Evolutionary conservation across 2,113 vertebrate species (phyloP).

Genomic region (Acanthisitta chloris): DNA sequence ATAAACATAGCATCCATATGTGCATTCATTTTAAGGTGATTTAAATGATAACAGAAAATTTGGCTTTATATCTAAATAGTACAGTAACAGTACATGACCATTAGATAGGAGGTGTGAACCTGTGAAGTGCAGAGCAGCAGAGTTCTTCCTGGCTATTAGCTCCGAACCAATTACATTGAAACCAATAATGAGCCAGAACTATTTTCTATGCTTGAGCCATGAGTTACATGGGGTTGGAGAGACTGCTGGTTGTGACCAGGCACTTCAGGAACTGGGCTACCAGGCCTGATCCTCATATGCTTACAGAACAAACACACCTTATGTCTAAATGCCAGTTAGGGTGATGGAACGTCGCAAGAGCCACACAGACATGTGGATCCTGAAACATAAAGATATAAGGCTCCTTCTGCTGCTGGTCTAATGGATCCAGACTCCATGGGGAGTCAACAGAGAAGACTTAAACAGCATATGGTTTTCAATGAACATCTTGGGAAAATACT

Average conservation of each 20-base stretch:
- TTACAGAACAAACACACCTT: neutral
- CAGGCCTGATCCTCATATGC: fast-evolving
- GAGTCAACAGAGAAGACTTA: neutral
- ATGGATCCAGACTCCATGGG: neutral
- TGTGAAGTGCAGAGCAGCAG: neutral
- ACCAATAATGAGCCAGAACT: neutral
- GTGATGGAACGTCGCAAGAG: neutral
- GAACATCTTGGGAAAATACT: neutral
- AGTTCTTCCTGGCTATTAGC: neutral
- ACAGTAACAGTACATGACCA: neutral
- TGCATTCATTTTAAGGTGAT: neutral
- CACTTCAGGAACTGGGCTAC: neutral
- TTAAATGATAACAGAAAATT: neutral
- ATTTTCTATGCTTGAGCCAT: neutral
- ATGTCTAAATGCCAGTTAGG: neutral
- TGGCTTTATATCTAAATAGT: neutral
- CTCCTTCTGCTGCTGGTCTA: neutral
- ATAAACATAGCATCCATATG: neutral
- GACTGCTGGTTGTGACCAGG: neutral
- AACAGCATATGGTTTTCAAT: neutral
- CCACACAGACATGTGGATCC: neutral
- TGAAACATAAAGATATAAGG: neutral
- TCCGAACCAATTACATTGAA: fast-evolving
- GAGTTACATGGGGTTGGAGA: neutral
- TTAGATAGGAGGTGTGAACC: neutral